phyloP scores from a whole-genome alignment of 2,113 vertebrate species.

The Oriolus oriolus region DNA sequence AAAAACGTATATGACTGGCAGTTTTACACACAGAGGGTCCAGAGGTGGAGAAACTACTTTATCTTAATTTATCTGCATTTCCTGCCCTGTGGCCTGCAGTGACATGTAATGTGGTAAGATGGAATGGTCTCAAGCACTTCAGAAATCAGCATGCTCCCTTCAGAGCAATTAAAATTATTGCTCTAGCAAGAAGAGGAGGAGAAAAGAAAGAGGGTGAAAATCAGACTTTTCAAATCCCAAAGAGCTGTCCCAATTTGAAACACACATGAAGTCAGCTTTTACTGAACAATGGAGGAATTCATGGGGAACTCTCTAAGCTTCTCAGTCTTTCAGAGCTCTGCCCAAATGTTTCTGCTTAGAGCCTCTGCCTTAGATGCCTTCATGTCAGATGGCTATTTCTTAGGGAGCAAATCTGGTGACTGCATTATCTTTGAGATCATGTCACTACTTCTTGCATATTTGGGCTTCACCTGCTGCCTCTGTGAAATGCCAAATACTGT shows the following conservation, averaged over 20 bases:
- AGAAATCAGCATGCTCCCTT: not conserved
- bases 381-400: not conserved
- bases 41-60: not conserved
- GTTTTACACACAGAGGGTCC: not conserved
- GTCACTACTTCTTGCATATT: not conserved
- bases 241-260: not conserved
- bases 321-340: not conserved
- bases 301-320: not conserved
- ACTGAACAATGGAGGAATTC: not conserved
- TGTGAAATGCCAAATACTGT: not conserved
- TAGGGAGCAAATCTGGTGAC: not conserved
- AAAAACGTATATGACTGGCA: not conserved
- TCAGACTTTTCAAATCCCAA: not conserved
- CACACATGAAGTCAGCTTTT: not conserved
- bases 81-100: not conserved
- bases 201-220: not conserved
- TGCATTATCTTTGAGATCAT: not conserved
- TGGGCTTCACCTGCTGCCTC: not conserved
- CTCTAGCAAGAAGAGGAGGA: not conserved
- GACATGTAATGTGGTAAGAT: not conserved
- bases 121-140: not conserved
- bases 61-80: not conserved
- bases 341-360: not conserved
- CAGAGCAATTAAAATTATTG: not conserved
- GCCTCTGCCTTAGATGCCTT: not conserved